Evolutionary conservation across 1,140 invertebrate species (phyloP).

Genomic region (Latrodectus geometricus): DNA sequence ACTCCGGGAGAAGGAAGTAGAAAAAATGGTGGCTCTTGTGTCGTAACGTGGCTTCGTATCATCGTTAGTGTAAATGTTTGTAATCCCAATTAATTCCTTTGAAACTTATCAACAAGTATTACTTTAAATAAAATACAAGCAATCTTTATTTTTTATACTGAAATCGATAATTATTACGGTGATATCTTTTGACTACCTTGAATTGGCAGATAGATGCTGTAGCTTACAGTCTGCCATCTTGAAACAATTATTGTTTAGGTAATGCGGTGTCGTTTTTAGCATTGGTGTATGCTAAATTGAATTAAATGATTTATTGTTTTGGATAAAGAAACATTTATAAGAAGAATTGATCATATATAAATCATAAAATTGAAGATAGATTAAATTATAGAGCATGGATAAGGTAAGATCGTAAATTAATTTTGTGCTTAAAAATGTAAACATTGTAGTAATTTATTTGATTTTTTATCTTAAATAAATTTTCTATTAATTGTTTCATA

Average conservation of each 20-base stretch:
- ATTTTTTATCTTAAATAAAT: neutral
- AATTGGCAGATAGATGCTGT: slow-evolving; percentile 8
- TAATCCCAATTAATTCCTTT: neutral
- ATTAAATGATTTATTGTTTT: neutral
- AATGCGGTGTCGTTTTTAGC: neutral
- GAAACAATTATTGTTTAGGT: neutral
- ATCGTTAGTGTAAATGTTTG: too few relatives aligned
- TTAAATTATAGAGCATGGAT: neutral
- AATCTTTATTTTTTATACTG: neutral
- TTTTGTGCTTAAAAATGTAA: neutral
- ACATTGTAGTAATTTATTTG: neutral
- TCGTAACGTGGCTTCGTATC: slow-evolving; percentile 44
- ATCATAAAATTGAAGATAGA: too few relatives aligned
- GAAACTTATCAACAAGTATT: neutral
- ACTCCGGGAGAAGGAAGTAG: slow-evolving; percentile 13
- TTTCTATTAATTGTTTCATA: neutral
- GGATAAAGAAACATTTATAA: too few relatives aligned
- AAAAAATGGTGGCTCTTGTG: slow-evolving; percentile 27
- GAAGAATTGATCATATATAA: too few relatives aligned
- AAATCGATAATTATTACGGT: neutral
- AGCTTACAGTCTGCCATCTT: slow-evolving; percentile 41
- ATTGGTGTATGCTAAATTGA: neutral
- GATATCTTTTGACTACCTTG: neutral
- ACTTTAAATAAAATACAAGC: neutral
- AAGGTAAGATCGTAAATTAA: slow-evolving; percentile 19